These are phyloP conservation scores for Cataglyphis livida DNA, from an alignment of 2,888 invertebrate species.

Conservation along the genomic window DNA sequence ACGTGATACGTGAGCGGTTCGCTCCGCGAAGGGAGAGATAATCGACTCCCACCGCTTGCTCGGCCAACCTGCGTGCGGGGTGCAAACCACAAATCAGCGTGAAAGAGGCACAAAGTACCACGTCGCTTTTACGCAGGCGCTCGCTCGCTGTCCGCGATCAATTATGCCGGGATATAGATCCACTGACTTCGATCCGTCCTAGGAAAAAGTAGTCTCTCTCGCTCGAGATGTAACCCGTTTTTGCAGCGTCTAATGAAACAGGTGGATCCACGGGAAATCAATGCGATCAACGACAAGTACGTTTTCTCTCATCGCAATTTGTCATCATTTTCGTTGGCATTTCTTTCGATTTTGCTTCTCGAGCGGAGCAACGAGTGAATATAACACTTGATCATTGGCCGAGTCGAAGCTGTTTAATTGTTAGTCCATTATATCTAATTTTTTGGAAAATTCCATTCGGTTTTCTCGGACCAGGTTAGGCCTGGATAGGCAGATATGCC, in stretches of 20 bases:
- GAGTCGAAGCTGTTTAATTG: conserved; percentile 34
- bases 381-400: conserved; percentile 50
- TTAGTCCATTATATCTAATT: conserved; percentile 68
- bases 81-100: conserved; percentile 55
- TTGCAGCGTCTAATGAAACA: conserved; percentile 25
- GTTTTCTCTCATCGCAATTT: conserved; percentile 36
- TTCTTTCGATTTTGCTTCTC: too few relatives aligned
- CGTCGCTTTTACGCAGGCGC: conserved; percentile 53
- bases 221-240: conserved; percentile 27
- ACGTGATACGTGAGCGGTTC: conserved; percentile 50
- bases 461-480: conserved; percentile 69
- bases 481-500: conserved; percentile 67
- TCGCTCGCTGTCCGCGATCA: conserved; percentile 47
- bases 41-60: conserved; percentile 53
- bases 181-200: conserved; percentile 25
- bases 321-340: conserved; percentile 2
- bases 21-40: conserved; percentile 51
- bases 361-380: neutral
- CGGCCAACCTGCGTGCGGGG: conserved; percentile 43
- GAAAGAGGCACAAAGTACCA: conserved; percentile 55
- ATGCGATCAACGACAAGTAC: neutral
- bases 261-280: conserved; percentile 39
- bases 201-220: conserved; percentile 32
- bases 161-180: conserved; percentile 47
- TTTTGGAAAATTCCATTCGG: conserved; percentile 71